These are phyloP conservation scores for Enoplolaimus lenunculus DNA, from an alignment of 2,888 invertebrate species.

Conservation along the genomic window DNA sequence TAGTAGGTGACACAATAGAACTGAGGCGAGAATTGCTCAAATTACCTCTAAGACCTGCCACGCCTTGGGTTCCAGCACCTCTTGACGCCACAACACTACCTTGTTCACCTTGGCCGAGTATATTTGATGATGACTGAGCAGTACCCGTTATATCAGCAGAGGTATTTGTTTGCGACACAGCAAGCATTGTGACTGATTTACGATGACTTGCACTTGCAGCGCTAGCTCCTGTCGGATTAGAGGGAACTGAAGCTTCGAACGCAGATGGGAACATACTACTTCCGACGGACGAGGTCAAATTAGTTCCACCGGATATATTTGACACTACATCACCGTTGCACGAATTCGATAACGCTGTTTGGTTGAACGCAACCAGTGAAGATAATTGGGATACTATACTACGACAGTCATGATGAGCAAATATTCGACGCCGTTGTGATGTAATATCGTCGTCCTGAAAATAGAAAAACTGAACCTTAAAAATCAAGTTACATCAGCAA, in stretches of 20 bases:
- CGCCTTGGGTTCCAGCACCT: too few relatives aligned
- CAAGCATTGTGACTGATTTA: neutral
- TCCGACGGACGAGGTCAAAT: too few relatives aligned
- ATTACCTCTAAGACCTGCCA: too few relatives aligned
- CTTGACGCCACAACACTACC: too few relatives aligned
- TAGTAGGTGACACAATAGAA: too few relatives aligned
- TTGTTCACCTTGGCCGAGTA: too few relatives aligned
- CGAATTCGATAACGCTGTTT: neutral
- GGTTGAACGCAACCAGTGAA: neutral
- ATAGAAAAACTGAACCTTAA: too few relatives aligned
- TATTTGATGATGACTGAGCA: neutral
- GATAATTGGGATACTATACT: neutral
- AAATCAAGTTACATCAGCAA: too few relatives aligned
- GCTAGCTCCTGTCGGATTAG: neutral
- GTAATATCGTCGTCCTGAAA: too few relatives aligned
- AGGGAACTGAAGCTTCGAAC: neutral
- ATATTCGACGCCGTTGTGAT: slow-evolving; percentile 13
- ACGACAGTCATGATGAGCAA: slow-evolving; percentile 21
- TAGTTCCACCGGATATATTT: neutral
- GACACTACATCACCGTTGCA: neutral
- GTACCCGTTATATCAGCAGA: neutral
- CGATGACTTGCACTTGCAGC: neutral
- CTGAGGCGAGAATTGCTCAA: too few relatives aligned
- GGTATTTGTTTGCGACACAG: neutral
- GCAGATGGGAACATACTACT: too few relatives aligned